A percentile compares a stretch with the other conserved stretches of the same genome.
These are phyloP conservation scores for Drosophila tani DNA, from an alignment of 1,140 invertebrate genomes.

Conservation along the genomic window DNA sequence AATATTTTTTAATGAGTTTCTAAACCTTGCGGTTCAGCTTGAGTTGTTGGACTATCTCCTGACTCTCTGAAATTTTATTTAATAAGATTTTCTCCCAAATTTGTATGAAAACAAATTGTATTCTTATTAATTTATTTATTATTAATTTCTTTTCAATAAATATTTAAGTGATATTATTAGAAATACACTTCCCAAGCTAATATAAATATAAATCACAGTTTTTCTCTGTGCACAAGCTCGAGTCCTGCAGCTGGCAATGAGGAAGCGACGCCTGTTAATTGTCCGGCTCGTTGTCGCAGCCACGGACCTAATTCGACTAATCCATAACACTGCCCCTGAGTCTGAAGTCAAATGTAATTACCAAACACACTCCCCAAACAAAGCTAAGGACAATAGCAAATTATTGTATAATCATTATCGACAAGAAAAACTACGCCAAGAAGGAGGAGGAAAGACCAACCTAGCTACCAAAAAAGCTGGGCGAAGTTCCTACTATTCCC, in stretches of 20 bases:
- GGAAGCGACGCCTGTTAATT: slow-evolving; percentile 50
- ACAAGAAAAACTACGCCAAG: slow-evolving; percentile 14
- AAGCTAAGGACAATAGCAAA: slow-evolving; percentile 59
- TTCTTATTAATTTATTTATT: not conserved
- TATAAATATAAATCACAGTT: not conserved
- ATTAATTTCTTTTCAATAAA: no score
- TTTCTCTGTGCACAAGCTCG: not conserved
- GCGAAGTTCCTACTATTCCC: not conserved
- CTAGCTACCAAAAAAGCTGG: not conserved
- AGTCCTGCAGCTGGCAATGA: slow-evolving; percentile 26
- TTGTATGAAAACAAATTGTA: no score
- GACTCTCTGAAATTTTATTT: no score
- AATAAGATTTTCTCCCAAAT: no score
- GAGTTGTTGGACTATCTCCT: no score
- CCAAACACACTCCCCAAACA: slow-evolving; percentile 23
- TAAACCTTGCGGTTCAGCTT: no score
- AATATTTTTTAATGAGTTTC: no score
- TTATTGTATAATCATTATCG: slow-evolving; percentile 72
- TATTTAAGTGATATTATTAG: not conserved
- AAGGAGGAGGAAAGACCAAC: not conserved
- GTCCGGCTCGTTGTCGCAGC: slow-evolving; percentile 28
- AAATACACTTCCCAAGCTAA: not conserved
- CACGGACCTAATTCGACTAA: slow-evolving; percentile 60
- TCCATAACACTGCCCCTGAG: slow-evolving; percentile 28
- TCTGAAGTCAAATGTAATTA: slow-evolving; percentile 52